Evolutionary conservation across 1,140 invertebrate species (phyloP).

Genomic region (Rhagoletis pomonella): DNA sequence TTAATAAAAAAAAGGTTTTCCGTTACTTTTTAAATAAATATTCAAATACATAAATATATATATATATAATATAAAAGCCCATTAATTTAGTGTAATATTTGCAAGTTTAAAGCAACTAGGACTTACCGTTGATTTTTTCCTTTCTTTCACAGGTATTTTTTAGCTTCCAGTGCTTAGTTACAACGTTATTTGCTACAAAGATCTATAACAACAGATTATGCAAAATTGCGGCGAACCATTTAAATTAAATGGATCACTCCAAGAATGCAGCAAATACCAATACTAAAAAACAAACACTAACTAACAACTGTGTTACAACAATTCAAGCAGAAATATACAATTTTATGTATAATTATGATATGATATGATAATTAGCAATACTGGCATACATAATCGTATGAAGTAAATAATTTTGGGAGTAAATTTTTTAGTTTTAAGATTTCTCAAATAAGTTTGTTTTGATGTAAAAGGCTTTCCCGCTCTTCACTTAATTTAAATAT

Average conservation of each 20-base stretch:
- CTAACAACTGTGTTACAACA: neutral
- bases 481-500: neutral
- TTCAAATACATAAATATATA: too few species aligned
- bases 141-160: conserved; percentile 16
- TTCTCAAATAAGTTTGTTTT: neutral
- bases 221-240: neutral
- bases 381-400: neutral
- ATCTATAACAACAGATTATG: neutral
- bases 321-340: neutral
- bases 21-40: too few species aligned
- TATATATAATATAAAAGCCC: too few species aligned
- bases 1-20: too few species aligned
- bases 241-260: neutral
- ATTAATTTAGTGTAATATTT: too few species aligned
- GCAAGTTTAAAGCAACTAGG: too few species aligned
- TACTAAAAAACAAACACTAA: neutral
- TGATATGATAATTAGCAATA: too few species aligned
- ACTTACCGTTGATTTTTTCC: neutral
- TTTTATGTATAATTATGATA: conserved; percentile 23
- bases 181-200: neutral
- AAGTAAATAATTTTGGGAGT: neutral
- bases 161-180: conserved; percentile 46
- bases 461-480: neutral
- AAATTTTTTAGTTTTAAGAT: conserved; percentile 19
- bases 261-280: neutral